A percentile compares a stretch with the other conserved stretches of the same genome.
Conservation (phyloP, 1,140 invertebrate genomes). For the Philopotamus ludificatus region DNA sequence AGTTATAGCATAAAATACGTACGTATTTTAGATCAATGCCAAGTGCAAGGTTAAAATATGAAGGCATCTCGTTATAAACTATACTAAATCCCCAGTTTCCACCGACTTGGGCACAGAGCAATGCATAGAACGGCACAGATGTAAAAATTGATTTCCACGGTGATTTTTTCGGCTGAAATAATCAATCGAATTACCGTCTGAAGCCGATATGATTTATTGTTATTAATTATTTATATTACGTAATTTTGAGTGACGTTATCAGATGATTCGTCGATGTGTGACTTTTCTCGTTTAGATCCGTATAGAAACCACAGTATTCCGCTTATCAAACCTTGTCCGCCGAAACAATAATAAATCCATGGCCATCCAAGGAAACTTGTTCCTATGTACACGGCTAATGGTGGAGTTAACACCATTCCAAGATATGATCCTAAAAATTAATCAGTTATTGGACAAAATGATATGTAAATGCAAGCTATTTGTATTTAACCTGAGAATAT, state of each 20-base stretch:
- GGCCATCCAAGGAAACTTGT: constrained; percentile 10
- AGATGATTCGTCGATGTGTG: not conserved
- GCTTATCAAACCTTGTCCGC: not conserved
- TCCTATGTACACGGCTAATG: not conserved
- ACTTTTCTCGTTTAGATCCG: too few species aligned
- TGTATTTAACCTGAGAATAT: constrained; percentile 14
- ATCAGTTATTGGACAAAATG: not conserved
- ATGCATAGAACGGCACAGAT: constrained; percentile 1
- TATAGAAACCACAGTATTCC: not conserved
- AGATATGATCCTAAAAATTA: constrained; percentile 7
- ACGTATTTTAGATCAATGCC: constrained; percentile 17
- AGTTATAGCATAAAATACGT: not conserved
- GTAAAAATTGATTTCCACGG: constrained; percentile 19
- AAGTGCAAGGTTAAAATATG: constrained; percentile 17
- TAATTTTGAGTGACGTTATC: too few species aligned
- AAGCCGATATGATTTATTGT: too few species aligned
- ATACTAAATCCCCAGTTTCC: constrained; percentile 13
- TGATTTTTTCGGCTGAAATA: too few species aligned
- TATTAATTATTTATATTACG: too few species aligned
- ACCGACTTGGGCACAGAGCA: constrained; percentile 6
- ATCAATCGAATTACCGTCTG: too few species aligned
- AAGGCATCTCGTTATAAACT: not conserved
- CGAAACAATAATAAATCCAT: constrained; percentile 17
- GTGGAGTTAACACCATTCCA: constrained; percentile 8
- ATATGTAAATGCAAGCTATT: too few species aligned